These are phyloP conservation scores for Palythoa grandiflora DNA, from an alignment of 92 coral and sea anemone species.

Conservation along the genomic window DNA sequence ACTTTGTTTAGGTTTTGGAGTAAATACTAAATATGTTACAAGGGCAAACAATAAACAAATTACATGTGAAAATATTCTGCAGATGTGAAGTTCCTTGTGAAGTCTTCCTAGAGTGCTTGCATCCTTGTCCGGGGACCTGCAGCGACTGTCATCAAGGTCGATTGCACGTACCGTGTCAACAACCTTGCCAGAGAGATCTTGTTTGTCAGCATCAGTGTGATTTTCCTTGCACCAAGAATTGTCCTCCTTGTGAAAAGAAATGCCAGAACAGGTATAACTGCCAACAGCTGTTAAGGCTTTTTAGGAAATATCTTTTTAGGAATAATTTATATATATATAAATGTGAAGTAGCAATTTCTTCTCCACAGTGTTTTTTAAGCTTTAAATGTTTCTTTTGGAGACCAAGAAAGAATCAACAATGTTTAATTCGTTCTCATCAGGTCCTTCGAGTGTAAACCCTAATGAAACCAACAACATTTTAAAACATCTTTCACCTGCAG, in stretches of 20 bases:
- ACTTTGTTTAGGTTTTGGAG: no score
- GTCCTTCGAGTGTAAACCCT: no score
- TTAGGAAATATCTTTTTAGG: background rate
- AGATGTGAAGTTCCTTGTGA: slow-evolving; percentile 82
- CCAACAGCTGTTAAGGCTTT: background rate
- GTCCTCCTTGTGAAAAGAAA: slow-evolving; percentile 81
- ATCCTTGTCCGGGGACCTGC: slow-evolving; percentile 86
- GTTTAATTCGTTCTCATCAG: no score
- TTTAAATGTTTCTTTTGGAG: background rate
- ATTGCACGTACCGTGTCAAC: slow-evolving; percentile 79
- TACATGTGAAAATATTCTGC: background rate
- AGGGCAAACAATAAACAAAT: background rate
- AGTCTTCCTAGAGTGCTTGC: slow-evolving; percentile 71
- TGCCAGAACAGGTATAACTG: slow-evolving; percentile 71
- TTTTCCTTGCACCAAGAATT: slow-evolving; percentile 90
- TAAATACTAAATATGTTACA: no score
- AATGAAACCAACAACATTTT: no score
- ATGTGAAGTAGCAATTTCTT: background rate
- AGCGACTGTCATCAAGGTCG: slow-evolving; percentile 83
- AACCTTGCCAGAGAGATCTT: slow-evolving; percentile 75
- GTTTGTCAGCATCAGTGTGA: slow-evolving; percentile 86
- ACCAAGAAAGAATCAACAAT: no score
- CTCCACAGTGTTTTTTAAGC: background rate
- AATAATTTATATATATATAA: no score
- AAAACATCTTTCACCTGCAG: no score